A percentile compares a stretch with the other conserved stretches of the same genome.
Conservation (phyloP, 1,140 invertebrate genomes). For the Oscheius sp. region DNA sequence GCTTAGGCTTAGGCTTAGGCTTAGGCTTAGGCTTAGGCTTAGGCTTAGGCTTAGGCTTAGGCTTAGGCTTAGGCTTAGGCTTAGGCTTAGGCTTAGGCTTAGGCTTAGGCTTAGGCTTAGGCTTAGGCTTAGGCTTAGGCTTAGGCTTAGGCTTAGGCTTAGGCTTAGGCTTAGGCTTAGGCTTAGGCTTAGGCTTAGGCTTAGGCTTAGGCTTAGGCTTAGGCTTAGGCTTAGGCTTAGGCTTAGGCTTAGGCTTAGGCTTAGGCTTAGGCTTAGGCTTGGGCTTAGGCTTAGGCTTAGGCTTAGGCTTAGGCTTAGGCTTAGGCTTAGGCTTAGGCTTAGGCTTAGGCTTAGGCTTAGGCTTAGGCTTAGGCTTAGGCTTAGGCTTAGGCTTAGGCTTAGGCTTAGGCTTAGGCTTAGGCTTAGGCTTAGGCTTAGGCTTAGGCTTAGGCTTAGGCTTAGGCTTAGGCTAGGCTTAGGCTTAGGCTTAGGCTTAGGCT, state of each 20-base stretch:
- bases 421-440: constrained; percentile 19
- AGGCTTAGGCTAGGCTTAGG: constrained; percentile 11
- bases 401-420: constrained; percentile 8
- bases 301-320: background rate
- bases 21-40: constrained; percentile 1
- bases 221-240: background rate
- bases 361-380: no score
- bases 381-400: constrained; percentile 9
- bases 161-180: constrained; percentile 4
- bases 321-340: no score
- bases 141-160: constrained; percentile 15
- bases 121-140: constrained; percentile 15
- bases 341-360: no score
- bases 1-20: constrained; percentile 1
- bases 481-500: constrained; percentile 21
- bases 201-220: background rate
- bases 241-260: no score
- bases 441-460: constrained; percentile 19
- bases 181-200: constrained; percentile 6
- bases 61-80: background rate
- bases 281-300: background rate
- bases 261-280: no score
- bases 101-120: constrained; percentile 16
- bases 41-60: background rate
- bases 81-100: constrained; percentile 7